Base-by-base conservation (phyloP, 2,113 vertebrate species). In the Oncorhynchus kisutch region DNA sequence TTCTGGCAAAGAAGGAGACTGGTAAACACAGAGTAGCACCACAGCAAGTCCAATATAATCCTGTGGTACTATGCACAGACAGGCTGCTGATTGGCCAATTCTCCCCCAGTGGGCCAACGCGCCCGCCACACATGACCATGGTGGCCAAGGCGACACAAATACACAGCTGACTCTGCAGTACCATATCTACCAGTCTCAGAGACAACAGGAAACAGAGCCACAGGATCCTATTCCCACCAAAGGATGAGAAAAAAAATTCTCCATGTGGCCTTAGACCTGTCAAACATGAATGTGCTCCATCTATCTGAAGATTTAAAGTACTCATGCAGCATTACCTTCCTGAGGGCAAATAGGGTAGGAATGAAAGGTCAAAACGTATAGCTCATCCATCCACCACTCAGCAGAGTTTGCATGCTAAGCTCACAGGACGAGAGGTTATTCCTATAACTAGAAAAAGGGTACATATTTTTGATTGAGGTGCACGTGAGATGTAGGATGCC, bases 171-270 rank as follows among this genome's bases (percentile, higher is more conserved):
- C 82, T 82, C 31, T 0, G 81, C 86, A 76, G 73, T 76, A 76
- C 76, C 24, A 75, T 71, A 81, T 87, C 83, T 78, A 80, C 76
- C 70, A 69, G 79, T 70, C 74, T 70, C 79, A 90, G 79, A 88
- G 81, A 83, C 80, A 87, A 88, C 85, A 91, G 92, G 91, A 93
- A 91, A 90, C 76, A 74, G 69, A 83, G 80, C 69, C 70, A 85
- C 77, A 70, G 57, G 86, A 82, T 91, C 88, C 69, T 65, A 81
- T 87, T 91, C 82, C 87, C 74, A 77, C 59, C 74, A 86, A 78
- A 81, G 73, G 77, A 82, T 70, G 62, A n/a, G 62, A n/a, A 27
- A 22, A 34, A 74, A 7, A 8, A 7, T 7, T 77, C 79, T 77
- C 64, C 69, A 48, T 57, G 54, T 78, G 13, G 76, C 59, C 18